Evolutionary conservation across 2,797 vertebrate species (phyloP).

Genomic region (Halcyon leucocephala): DNA sequence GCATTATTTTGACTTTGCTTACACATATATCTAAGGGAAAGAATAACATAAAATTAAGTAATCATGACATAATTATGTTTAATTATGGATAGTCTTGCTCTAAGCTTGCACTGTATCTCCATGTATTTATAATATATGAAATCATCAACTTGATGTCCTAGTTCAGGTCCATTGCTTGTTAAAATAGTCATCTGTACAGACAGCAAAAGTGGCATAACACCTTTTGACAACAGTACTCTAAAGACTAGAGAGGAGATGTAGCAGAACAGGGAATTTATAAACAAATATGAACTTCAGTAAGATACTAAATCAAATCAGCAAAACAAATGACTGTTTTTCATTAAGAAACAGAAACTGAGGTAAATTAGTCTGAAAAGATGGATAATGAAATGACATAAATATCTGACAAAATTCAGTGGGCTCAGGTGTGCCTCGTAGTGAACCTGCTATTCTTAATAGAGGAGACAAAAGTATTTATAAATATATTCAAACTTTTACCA

Average conservation of each 20-base stretch:
- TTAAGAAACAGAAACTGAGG: conserved; percentile 40
- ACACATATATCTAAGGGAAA: background rate
- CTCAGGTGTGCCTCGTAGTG: conserved; percentile 56
- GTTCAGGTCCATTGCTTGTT: background rate
- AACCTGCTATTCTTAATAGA: background rate
- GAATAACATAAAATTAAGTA: background rate
- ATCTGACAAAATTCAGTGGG: conserved; percentile 42
- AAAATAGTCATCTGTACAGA: background rate
- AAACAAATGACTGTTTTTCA: background rate
- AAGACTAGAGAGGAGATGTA: background rate
- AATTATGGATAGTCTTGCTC: background rate
- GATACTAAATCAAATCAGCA: conserved; percentile 24
- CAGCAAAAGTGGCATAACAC: background rate
- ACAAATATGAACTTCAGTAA: conserved; percentile 20
- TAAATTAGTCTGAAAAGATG: conserved; percentile 39
- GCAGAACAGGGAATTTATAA: background rate
- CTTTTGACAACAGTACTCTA: background rate
- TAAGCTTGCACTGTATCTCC: background rate
- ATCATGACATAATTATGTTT: background rate
- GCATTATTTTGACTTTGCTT: background rate
- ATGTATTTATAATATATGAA: background rate
- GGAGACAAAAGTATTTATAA: conserved; percentile 35
- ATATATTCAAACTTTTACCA: background rate
- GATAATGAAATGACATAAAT: conserved; percentile 44
- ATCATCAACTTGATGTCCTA: background rate